A percentile compares a stretch with the other conserved stretches of the same genome.
Conservation (phyloP, 1,140 invertebrate genomes). For the Anthonomus grandis region DNA sequence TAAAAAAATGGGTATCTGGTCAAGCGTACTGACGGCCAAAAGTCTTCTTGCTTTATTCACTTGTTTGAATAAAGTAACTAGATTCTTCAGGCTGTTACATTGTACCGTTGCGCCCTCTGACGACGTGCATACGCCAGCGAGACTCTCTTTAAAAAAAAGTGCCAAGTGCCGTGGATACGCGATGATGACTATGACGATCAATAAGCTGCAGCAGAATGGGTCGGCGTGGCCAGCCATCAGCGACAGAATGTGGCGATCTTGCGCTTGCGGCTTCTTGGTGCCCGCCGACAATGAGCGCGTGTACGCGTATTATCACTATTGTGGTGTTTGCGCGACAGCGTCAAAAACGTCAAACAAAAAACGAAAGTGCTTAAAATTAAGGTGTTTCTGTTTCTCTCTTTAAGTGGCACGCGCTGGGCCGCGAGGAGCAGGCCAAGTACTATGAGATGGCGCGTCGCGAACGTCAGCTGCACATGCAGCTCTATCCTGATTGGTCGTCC, state of each 20-base stretch:
- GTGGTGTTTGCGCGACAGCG: too few relatives aligned
- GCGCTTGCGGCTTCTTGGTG: conserved; percentile 46
- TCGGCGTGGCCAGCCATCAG: conserved; percentile 37
- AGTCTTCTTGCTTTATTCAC: too few relatives aligned
- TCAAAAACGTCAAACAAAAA: too few relatives aligned
- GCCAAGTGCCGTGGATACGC: too few relatives aligned
- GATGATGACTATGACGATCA: conserved; percentile 45
- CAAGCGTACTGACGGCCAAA: too few relatives aligned
- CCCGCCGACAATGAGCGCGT: conserved; percentile 30
- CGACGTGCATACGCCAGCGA: conserved; percentile 38
- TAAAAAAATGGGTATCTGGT: too few relatives aligned
- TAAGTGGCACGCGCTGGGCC: conserved; percentile 97
- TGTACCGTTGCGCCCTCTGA: conserved; percentile 27
- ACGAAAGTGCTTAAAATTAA: conserved; percentile 34
- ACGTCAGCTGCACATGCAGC: conserved; percentile 97
- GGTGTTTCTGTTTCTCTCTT: conserved; percentile 44
- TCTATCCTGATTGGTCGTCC: conserved; percentile 98
- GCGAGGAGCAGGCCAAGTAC: conserved; percentile 99
- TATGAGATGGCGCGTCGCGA: conserved; percentile 98
- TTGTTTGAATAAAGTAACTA: too few relatives aligned
- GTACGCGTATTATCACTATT: too few relatives aligned
- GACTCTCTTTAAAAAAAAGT: too few relatives aligned
- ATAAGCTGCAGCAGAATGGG: conserved; percentile 16
- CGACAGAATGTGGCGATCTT: conserved; percentile 36
- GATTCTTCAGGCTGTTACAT: too few relatives aligned